Evolutionary conservation across 2,888 invertebrate genomes (phyloP), one percentile per base, ranked within the genome.

Genomic region (Eutolmus rufibarbis): DNA sequence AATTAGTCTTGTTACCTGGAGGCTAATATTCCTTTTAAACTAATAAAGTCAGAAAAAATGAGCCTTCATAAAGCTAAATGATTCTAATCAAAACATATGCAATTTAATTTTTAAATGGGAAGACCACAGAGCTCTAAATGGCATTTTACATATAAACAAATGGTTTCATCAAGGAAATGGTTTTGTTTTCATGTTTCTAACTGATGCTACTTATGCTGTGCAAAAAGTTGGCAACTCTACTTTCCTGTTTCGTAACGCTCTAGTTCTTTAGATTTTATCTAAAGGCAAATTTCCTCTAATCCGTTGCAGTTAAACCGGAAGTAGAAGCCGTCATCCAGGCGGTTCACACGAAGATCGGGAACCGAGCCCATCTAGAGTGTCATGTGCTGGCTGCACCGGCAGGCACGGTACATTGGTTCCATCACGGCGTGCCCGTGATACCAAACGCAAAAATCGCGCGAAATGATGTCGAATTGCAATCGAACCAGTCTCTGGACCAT

Each of bases 281-380:
- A 57, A 28, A 34, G 57, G 51, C n/a, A 82, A 1, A 76, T 78
- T 86, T 74, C 74, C 57, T 87, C n/a, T 82, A 57, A 37, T 85
- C 31, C 28, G 28, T 89, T 88, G 5, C 91, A 97, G 97, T 96
- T 92, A 95, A 96, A 0, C 97, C 97, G 0, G 96, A 96, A 90
- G 94, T 97, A 28, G 93, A 94, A 51, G 94, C 95, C 1, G 93
- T 94, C 0, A 94, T 94, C 12, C 93, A 94, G 1, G 96, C 96
- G 94, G 95, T 97, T 34, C 97, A 97, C 92, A 95, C 96, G 0
- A 95, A 96, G 3, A 93, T 96, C 0, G 95, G 95, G 0, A 94
- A 96, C 66, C 94, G 96, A 66, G 95, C 95, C 0, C 95, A 95
- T 88, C 92, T 97, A 46, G 94, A 95, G 66, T 97, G 97, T 89